These are phyloP conservation scores for Rousettus madagascariensis DNA, from an alignment of 2,797 vertebrate genomes.

Conservation along the genomic window DNA sequence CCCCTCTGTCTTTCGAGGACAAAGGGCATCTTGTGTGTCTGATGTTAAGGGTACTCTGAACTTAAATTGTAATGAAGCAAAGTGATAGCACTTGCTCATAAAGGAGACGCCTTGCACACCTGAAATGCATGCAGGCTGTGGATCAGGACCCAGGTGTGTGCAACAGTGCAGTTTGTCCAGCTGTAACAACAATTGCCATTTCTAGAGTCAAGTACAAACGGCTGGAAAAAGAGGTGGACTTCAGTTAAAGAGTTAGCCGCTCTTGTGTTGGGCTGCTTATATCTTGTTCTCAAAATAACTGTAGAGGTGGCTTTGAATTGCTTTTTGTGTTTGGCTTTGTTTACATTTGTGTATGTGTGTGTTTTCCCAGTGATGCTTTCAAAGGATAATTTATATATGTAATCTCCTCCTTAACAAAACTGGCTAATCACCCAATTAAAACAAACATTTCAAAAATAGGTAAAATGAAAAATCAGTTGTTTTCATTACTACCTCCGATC, in stretches of 20 bases:
- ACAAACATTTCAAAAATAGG: conserved; percentile 58
- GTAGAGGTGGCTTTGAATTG: not conserved
- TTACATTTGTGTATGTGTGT: conserved; percentile 53
- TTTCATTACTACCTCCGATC: not conserved
- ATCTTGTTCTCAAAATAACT: conserved; percentile 42
- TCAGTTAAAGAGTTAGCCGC: not conserved
- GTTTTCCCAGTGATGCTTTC: conserved; percentile 18
- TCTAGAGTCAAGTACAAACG: not conserved
- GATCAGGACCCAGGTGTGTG: not conserved
- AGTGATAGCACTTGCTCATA: not conserved
- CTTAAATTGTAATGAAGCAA: not conserved
- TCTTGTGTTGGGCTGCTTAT: not conserved
- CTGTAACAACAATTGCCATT: not conserved
- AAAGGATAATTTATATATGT: conserved; percentile 62
- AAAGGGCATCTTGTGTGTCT: not conserved
- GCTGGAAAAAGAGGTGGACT: not conserved
- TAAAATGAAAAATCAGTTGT: conserved; percentile 58
- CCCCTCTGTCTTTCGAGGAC: not conserved
- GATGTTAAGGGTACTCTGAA: not conserved
- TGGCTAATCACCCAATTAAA: conserved; percentile 56
- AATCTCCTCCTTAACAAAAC: conserved; percentile 47
- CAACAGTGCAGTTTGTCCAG: not conserved
- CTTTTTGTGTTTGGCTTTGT: conserved; percentile 53
- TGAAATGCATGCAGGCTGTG: not conserved
- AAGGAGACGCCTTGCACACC: not conserved